Evolutionary conservation across 2,113 vertebrate species (phyloP).

Genomic region (Cyprinus carpio): DNA sequence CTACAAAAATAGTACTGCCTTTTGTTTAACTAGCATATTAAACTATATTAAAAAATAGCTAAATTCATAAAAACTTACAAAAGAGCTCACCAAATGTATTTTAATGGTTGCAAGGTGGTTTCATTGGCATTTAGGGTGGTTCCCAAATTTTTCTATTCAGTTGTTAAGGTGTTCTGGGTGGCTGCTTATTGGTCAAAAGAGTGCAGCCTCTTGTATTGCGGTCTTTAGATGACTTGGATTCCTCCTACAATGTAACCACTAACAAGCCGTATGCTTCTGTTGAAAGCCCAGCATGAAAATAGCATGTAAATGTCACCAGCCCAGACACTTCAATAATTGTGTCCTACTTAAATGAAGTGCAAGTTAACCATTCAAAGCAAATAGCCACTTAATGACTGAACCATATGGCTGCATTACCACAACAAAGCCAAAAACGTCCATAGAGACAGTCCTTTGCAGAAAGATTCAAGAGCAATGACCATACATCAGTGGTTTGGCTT

Average conservation of each 20-base stretch:
- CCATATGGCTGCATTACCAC: constrained; percentile 27
- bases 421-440: background rate
- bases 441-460: background rate
- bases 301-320: constrained; percentile 5
- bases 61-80: too few relatives aligned
- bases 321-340: background rate
- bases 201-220: background rate
- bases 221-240: background rate
- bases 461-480: background rate
- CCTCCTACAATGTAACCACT: background rate
- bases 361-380: constrained; percentile 4
- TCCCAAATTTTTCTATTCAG: background rate
- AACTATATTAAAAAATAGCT: too few relatives aligned
- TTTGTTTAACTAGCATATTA: background rate
- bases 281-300: constrained; percentile 5
- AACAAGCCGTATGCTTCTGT: background rate
- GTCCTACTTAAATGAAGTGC: background rate
- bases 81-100: too few relatives aligned
- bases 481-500: background rate
- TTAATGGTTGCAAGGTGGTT: background rate
- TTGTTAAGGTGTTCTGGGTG: background rate
- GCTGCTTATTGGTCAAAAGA: background rate
- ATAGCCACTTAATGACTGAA: constrained; percentile 14
- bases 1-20: background rate
- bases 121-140: background rate